These are phyloP conservation scores for Otus scops DNA, from an alignment of 2,797 vertebrate genomes.

Conservation along the genomic window DNA sequence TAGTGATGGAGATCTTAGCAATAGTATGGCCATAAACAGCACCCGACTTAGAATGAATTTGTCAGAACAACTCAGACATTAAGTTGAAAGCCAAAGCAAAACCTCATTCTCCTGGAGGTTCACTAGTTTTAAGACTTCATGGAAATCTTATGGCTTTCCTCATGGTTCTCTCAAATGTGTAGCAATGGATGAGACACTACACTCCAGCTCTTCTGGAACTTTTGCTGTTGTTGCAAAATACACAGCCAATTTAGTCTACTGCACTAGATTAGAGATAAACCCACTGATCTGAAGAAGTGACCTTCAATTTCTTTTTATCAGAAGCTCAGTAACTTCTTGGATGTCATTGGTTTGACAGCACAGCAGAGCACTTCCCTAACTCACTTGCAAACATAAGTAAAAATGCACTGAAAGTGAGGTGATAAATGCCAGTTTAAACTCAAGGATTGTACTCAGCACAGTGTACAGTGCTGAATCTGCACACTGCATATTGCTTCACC, in stretches of 20 bases:
- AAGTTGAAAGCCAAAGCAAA: background rate
- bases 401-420: background rate
- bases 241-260: slow-evolving; percentile 27
- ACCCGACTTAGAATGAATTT: background rate
- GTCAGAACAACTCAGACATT: background rate
- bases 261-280: slow-evolving; percentile 47
- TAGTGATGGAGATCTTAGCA: background rate
- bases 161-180: background rate
- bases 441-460: background rate
- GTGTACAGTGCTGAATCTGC: background rate
- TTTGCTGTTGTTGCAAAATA: slow-evolving; percentile 31
- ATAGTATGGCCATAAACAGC: background rate
- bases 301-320: slow-evolving; percentile 46
- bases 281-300: slow-evolving; percentile 21
- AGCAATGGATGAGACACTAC: background rate
- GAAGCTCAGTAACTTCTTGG: slow-evolving; percentile 4
- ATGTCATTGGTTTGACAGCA: background rate
- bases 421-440: background rate
- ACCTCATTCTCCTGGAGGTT: background rate
- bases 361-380: background rate
- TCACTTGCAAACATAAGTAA: background rate
- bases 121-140: background rate
- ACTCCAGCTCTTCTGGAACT: background rate
- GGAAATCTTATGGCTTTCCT: background rate
- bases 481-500: background rate